Conservation (phyloP, 64 coral and sea anemone genomes). For the Hydrozoanthus tunicans region DNA sequence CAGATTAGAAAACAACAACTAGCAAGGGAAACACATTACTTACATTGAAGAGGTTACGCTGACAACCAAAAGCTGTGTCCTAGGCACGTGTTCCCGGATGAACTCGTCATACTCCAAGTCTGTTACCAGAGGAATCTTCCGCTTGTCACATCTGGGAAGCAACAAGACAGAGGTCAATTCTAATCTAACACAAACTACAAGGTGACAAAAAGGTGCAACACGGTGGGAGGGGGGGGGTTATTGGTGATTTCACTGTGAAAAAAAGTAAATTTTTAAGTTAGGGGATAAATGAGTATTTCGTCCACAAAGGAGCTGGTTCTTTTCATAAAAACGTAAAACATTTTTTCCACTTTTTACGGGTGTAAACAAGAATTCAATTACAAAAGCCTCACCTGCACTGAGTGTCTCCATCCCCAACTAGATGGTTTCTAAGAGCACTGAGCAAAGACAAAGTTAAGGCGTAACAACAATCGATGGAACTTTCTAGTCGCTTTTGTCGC, state of each 20-base stretch:
- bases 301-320: too few relatives aligned
- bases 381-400: constrained; percentile 81
- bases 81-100: constrained; percentile 83
- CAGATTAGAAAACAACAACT: too few relatives aligned
- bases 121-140: constrained; percentile 84
- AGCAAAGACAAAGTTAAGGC: constrained; percentile 9
- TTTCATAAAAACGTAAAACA: too few relatives aligned
- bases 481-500: not conserved
- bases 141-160: constrained; percentile 75
- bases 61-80: constrained; percentile 91
- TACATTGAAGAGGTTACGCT: constrained; percentile 97
- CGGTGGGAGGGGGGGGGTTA: too few relatives aligned
- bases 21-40: not conserved
- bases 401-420: constrained; percentile 70
- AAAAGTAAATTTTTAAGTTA: too few relatives aligned
- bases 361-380: not conserved
- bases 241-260: too few relatives aligned
- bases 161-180: not conserved
- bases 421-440: constrained; percentile 80
- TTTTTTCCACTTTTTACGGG: too few relatives aligned
- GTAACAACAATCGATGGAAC: not conserved
- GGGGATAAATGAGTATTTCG: too few relatives aligned
- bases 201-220: not conserved
- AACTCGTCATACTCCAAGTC: constrained; percentile 95
- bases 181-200: not conserved